A percentile compares a stretch with the other conserved stretches of the same genome.
Evolutionary conservation across 2,888 invertebrate species (phyloP).

Genomic region (Drosophila borealis): DNA sequence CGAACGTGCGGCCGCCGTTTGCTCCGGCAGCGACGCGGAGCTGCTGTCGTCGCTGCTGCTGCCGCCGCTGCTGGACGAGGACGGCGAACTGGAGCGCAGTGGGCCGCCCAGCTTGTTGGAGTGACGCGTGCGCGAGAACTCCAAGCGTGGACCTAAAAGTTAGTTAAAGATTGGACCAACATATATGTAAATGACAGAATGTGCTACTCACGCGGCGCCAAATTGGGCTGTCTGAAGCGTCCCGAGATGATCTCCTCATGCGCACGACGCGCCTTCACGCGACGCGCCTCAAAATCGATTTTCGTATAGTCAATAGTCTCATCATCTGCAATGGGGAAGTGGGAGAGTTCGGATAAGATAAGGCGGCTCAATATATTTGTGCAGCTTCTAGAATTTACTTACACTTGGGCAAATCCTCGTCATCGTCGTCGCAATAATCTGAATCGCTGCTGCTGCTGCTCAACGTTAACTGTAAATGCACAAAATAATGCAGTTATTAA

Average conservation of each 20-base stretch:
- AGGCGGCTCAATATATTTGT: neutral
- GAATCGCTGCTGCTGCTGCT: conserved; percentile 85
- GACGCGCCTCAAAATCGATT: conserved; percentile 84
- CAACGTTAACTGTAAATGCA: conserved; percentile 79
- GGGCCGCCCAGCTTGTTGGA: conserved; percentile 51
- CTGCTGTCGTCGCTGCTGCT: conserved; percentile 76
- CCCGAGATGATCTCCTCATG: conserved; percentile 85
- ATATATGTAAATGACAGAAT: neutral
- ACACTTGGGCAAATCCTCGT: conserved; percentile 83
- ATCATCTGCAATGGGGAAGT: conserved; percentile 70
- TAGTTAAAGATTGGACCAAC: too few species aligned
- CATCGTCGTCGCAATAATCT: conserved; percentile 84
- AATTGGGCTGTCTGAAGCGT: conserved; percentile 84
- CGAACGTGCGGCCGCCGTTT: conserved; percentile 66
- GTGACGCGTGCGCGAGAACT: conserved; percentile 56
- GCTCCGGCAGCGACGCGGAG: conserved; percentile 68
- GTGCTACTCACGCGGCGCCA: conserved; percentile 79
- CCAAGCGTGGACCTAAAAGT: conserved; percentile 64
- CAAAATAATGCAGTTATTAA: neutral
- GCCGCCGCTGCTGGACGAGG: conserved; percentile 72
- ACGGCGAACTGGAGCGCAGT: conserved; percentile 70
- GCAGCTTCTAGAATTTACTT: conserved; percentile 32
- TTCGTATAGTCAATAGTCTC: conserved; percentile 85
- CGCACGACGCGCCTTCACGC: conserved; percentile 84
- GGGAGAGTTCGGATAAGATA: neutral